Evolutionary conservation across 2,888 invertebrate species (phyloP).

Genomic region (Euproctis similis): DNA sequence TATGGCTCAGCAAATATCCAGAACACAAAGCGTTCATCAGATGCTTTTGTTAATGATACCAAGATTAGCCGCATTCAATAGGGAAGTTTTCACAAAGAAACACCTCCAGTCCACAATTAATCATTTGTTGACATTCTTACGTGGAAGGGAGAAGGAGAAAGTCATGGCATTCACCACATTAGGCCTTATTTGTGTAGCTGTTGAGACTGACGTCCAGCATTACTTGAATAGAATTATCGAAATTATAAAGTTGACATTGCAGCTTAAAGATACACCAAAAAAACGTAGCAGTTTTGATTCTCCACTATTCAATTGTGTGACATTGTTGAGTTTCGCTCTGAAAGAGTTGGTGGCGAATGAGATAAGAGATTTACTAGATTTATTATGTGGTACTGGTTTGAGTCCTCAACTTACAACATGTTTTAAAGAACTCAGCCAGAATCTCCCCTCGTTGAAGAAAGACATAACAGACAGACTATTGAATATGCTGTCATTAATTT

Average conservation of each 20-base stretch:
- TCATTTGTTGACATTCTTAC: constrained; percentile 85
- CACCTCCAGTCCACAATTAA: constrained; percentile 85
- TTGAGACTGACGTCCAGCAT: constrained; percentile 85
- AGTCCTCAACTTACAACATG: constrained; percentile 94
- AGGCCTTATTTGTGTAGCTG: constrained; percentile 93
- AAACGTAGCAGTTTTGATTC: constrained; percentile 86
- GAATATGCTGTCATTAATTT: constrained; percentile 90
- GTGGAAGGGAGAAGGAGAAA: constrained; percentile 89
- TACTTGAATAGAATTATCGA: constrained; percentile 91
- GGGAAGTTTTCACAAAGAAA: constrained; percentile 83
- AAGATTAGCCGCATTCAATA: constrained; percentile 93
- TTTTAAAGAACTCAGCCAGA: constrained; percentile 90
- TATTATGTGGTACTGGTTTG: constrained; percentile 93
- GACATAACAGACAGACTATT: constrained; percentile 95
- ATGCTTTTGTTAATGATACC: constrained; percentile 91
- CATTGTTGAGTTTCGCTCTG: constrained; percentile 91
- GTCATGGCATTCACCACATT: constrained; percentile 92
- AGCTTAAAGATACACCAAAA: constrained; percentile 85
- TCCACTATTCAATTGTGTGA: constrained; percentile 95
- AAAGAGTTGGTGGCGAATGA: constrained; percentile 85
- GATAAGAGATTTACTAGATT: constrained; percentile 88
- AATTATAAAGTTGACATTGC: constrained; percentile 83
- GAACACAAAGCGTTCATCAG: constrained; percentile 89
- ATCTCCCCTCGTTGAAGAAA: constrained; percentile 90
- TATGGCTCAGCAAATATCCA: constrained; percentile 86